These are phyloP conservation scores for Tachyglossus aculeatus DNA, from an alignment of 2,797 vertebrate genomes.

Conservation along the genomic window DNA sequence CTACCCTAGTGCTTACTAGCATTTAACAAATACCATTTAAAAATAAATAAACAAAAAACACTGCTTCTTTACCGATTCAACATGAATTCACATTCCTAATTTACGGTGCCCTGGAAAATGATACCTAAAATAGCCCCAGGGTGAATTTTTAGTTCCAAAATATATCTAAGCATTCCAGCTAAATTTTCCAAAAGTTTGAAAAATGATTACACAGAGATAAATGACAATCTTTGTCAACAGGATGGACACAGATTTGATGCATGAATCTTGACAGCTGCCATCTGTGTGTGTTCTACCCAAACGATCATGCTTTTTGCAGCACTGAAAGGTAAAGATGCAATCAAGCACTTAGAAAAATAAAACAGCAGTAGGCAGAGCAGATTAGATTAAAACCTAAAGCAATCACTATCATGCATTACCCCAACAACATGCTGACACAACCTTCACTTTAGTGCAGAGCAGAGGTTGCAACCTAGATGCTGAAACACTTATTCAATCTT, in stretches of 20 bases:
- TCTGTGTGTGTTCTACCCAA: neutral
- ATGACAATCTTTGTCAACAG: neutral
- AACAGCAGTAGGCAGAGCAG: neutral
- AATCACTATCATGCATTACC: neutral
- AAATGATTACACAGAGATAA: neutral
- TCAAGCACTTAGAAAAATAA: slow-evolving; percentile 5
- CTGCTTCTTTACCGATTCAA: no score
- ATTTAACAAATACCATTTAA: neutral
- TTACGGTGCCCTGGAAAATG: no score
- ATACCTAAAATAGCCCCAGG: no score
- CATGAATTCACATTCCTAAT: no score
- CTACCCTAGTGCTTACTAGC: no score
- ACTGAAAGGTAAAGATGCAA: neutral
- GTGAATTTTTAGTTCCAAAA: no score
- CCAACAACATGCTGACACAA: neutral
- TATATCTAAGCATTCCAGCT: neutral
- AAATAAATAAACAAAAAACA: no score
- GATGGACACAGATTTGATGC: neutral
- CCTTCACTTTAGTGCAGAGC: neutral
- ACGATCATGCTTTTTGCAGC: neutral
- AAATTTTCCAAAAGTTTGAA: slow-evolving; percentile 11
- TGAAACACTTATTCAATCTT: neutral
- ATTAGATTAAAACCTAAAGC: neutral
- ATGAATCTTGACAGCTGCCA: neutral
- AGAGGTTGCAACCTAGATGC: neutral